Evolutionary conservation across 2,888 invertebrate species (phyloP).

Genomic region (Stegophylla sp.): DNA sequence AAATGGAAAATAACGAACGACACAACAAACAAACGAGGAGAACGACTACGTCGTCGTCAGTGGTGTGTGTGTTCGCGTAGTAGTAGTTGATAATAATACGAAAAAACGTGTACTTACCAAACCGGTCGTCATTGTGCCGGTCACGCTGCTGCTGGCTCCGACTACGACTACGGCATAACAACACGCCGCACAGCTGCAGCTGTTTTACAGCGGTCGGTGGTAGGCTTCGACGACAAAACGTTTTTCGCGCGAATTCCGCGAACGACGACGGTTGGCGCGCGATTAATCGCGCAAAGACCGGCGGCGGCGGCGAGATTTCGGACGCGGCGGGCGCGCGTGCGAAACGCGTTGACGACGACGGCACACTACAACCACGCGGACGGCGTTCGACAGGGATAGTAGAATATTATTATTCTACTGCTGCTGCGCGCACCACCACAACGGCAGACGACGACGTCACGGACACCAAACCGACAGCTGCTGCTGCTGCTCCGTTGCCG

Average conservation of each 20-base stretch:
- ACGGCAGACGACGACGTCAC: constrained; percentile 23
- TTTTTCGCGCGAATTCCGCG: too few relatives aligned
- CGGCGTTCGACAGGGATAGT: constrained; percentile 17
- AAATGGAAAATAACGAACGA: neutral
- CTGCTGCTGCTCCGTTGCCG: neutral
- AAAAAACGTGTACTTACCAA: constrained; percentile 45
- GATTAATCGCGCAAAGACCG: neutral
- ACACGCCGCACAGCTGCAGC: neutral
- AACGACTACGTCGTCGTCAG: neutral
- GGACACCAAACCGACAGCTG: constrained; percentile 46
- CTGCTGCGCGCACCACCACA: neutral
- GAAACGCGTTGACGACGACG: neutral
- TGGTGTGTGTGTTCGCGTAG: neutral
- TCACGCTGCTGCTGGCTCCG: neutral
- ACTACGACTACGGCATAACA: constrained; percentile 12
- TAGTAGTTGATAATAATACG: too few relatives aligned
- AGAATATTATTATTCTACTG: neutral
- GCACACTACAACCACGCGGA: neutral
- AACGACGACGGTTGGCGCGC: too few relatives aligned
- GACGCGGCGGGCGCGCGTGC: constrained; percentile 2
- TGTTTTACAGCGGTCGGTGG: neutral
- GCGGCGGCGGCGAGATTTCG: too few relatives aligned
- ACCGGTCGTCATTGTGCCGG: constrained; percentile 41
- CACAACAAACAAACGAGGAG: neutral
- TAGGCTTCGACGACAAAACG: neutral